Conservation (phyloP, 2,113 vertebrate genomes). For the Lophura nycthemera region DNA sequence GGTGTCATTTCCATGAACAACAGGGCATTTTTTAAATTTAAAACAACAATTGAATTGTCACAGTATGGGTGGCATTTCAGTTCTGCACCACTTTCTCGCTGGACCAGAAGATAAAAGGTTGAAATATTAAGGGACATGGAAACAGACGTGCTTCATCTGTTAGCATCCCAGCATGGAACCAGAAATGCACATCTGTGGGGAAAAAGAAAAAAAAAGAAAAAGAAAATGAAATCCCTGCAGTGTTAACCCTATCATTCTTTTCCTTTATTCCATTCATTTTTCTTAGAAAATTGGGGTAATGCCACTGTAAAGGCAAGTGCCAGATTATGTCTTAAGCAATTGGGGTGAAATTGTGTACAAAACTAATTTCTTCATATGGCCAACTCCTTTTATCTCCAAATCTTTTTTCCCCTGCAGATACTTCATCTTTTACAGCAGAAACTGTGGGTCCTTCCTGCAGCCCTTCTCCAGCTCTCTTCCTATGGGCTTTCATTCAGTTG, state of each 20-base stretch:
- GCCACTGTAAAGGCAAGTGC: neutral
- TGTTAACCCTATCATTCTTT: conserved; percentile 12
- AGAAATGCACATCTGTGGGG: neutral
- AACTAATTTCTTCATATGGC: neutral
- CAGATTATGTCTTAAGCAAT: neutral
- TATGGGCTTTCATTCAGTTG: neutral
- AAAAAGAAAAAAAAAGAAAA: neutral
- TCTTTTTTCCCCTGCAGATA: neutral
- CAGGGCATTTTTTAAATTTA: conserved; percentile 35
- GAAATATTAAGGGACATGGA: conserved; percentile 18
- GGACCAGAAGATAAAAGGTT: conserved; percentile 37
- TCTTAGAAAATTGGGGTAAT: neutral
- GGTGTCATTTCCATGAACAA: conserved; percentile 47
- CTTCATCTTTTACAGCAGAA: neutral
- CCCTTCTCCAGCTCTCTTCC: neutral
- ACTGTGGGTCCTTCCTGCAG: neutral
- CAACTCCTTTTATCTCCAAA: neutral
- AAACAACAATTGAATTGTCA: conserved; percentile 42
- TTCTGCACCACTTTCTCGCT: conserved; percentile 26
- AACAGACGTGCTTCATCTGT: conserved; percentile 4
- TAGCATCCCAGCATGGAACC: conserved; percentile 3
- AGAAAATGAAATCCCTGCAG: neutral
- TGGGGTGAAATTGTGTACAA: neutral
- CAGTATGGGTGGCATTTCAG: conserved; percentile 26
- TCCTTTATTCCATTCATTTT: neutral